Evolutionary conservation across 2,888 invertebrate genomes (phyloP), one percentile per base, ranked within the genome.

Genomic region (Argyra leucocephala): DNA sequence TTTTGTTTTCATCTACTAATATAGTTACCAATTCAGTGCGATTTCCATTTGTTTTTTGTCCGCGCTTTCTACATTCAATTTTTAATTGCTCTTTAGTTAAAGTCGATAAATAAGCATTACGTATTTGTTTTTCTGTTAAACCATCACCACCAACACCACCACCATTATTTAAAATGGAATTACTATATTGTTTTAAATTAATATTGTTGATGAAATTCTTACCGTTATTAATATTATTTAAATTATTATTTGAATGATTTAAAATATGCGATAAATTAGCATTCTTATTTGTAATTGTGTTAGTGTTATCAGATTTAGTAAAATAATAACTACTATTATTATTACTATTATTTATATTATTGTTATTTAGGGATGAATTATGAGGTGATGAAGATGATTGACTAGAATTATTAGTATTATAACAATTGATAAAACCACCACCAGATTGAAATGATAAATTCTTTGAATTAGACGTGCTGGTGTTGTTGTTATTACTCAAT

Each of bases 21-120:
- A 66, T 69, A 66, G 64, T 80, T 87, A 87, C 87, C 87, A 88
- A 83, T 82, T 87, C 87, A 71, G 82, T 83, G 81, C 87, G 87
- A 82, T 85, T 87, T 76, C 88, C 88, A 69, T 85, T 82, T 62
- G 85, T 83, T 76, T 86, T 86, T 78, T 86, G 86, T 71, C 87
- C 87, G 73, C 87, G 80, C 81, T 85, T 86, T 71, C 86, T 82
- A 82, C 87, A 86, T 76, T 87, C 87, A 66, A 81, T 81, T 73
- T 87, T 85, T 70, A 88, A 82, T 76, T 87, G 87, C 75, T 87
- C 86, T 82, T 87, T 87, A 75, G 83, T 86, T 82, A 86, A 83
- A 69, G 82, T 80, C 66, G 83, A 81, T 75, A 86, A 80, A 73
- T 82, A 80, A 61, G 69, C 69, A 66, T 73, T 72, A 65, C 73